Conservation (phyloP, 2,113 vertebrate genomes). For the Macroglossus sobrinus region DNA sequence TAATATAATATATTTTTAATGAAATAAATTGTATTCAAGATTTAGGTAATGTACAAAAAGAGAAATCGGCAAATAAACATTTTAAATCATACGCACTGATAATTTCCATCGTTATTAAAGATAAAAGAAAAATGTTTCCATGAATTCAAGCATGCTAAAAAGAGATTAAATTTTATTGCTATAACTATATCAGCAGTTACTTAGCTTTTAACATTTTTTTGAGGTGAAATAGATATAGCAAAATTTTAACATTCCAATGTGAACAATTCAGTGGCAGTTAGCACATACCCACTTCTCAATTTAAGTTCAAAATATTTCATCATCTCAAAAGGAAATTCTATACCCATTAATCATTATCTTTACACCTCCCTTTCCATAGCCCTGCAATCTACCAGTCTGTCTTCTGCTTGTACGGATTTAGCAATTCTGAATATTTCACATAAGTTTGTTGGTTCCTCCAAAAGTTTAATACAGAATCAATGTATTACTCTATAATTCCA, state of each 20-base stretch:
- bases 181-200: background rate
- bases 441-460: background rate
- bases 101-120: background rate
- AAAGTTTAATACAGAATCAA: background rate
- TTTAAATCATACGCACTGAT: background rate
- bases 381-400: background rate
- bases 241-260: background rate
- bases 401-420: background rate
- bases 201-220: background rate
- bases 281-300: background rate
- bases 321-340: background rate
- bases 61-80: constrained; percentile 14
- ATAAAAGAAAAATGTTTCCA: background rate
- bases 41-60: constrained; percentile 5
- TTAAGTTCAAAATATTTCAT: background rate
- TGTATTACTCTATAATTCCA: background rate
- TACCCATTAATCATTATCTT: background rate
- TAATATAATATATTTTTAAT: background rate
- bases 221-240: background rate
- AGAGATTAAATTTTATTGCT: background rate
- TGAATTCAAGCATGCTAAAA: background rate
- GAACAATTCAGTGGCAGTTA: background rate
- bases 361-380: background rate
- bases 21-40: background rate
- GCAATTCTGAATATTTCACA: background rate